phyloP scores from a whole-genome alignment of 2,888 invertebrate species.

The Octonoba sinensis region DNA sequence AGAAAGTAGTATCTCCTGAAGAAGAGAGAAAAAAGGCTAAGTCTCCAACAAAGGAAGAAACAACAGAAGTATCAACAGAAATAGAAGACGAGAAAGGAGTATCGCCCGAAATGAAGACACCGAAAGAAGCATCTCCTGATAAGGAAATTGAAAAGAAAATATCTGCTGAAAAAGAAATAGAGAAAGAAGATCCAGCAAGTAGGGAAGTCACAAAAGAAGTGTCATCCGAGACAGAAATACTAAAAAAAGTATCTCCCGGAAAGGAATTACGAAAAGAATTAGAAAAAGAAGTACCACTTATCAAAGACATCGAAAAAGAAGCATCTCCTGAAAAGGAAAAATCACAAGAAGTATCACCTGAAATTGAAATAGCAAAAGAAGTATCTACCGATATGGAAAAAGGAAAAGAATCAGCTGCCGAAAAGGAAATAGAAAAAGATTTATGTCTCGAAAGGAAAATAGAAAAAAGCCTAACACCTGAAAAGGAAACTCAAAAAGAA shows the following conservation, averaged over 20 bases:
- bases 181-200: background rate
- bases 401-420: background rate
- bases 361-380: background rate
- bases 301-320: no score
- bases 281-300: background rate
- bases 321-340: no score
- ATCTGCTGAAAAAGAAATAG: background rate
- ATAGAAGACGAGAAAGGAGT: background rate
- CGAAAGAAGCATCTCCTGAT: background rate
- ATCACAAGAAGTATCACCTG: no score
- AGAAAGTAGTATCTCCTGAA: background rate
- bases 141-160: slow-evolving; percentile 1
- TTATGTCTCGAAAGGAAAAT: background rate
- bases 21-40: background rate
- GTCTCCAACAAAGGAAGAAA: background rate
- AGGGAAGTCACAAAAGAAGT: background rate
- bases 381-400: background rate
- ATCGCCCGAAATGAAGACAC: background rate
- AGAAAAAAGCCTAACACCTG: background rate
- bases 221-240: background rate
- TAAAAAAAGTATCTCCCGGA: background rate
- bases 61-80: background rate
- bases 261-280: background rate
- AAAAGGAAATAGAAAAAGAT: background rate
- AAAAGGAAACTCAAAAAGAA: background rate